These are phyloP conservation scores for Elysia crispata DNA, from an alignment of 2,888 invertebrate genomes.

Conservation along the genomic window DNA sequence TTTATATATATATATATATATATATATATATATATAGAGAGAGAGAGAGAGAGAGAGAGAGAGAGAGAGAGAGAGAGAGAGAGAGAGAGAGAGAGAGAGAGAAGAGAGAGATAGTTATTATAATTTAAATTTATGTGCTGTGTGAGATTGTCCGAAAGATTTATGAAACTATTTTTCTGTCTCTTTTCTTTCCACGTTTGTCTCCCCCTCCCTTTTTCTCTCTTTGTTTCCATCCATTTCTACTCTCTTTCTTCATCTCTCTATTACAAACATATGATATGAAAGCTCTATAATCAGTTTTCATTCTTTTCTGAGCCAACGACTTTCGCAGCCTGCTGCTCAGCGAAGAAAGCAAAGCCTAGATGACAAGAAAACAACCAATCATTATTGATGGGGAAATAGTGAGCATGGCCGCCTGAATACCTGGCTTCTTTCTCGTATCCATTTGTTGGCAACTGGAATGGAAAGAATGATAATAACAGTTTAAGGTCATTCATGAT, in stretches of 20 bases:
- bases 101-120: too few species aligned
- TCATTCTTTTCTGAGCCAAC: not conserved
- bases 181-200: slow-evolving; percentile 11
- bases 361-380: not conserved
- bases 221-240: slow-evolving; percentile 5
- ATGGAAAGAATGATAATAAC: slow-evolving; percentile 12
- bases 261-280: too few species aligned
- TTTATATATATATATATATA: too few species aligned
- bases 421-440: slow-evolving; percentile 92
- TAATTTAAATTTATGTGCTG: too few species aligned
- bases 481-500: too few species aligned
- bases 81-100: too few species aligned
- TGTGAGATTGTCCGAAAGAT: too few species aligned
- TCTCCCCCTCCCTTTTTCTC: not conserved
- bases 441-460: slow-evolving; percentile 88
- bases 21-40: not conserved
- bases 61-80: too few species aligned
- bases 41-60: too few species aligned
- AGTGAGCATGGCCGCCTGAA: slow-evolving; percentile 80
- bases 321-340: not conserved
- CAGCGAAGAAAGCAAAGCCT: not conserved
- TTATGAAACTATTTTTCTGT: too few species aligned
- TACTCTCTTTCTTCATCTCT: slow-evolving; percentile 37
- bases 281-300: not conserved
- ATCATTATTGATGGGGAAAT: slow-evolving; percentile 27